Evolutionary conservation across 2,113 vertebrate genomes (phyloP).

Genomic region (Perca schrenkii): DNA sequence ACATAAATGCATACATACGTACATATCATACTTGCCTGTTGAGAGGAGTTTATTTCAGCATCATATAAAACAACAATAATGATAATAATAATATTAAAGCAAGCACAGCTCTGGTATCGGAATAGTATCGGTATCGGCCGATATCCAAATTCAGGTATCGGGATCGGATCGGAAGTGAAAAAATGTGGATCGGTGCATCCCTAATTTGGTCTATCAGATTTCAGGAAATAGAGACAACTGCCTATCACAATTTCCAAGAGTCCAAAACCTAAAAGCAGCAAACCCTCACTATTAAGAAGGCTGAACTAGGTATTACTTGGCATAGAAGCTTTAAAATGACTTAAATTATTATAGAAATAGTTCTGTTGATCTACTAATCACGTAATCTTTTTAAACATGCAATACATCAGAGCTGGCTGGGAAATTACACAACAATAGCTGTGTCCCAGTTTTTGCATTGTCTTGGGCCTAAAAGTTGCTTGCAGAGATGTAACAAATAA

Average conservation of each 20-base stretch:
- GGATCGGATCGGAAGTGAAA: too few relatives aligned
- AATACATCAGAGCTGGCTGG: constrained; percentile 2
- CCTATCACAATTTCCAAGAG: background rate
- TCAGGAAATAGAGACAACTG: background rate
- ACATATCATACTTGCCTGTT: too few relatives aligned
- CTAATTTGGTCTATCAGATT: background rate
- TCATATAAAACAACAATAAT: too few relatives aligned
- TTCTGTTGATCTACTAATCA: background rate
- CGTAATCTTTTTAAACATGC: constrained; percentile 7
- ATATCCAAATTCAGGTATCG: too few relatives aligned
- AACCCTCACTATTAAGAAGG: background rate
- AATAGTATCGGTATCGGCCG: too few relatives aligned
- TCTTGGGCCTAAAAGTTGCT: constrained; percentile 10
- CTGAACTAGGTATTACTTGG: background rate
- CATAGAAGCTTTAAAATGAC: background rate
- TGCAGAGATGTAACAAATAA: constrained; percentile 1
- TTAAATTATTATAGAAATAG: background rate
- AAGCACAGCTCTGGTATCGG: too few relatives aligned
- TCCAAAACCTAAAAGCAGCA: background rate
- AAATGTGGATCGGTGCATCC: too few relatives aligned
- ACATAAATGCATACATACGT: too few relatives aligned
- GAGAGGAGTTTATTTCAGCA: too few relatives aligned
- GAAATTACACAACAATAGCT: constrained; percentile 32
- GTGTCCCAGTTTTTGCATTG: constrained; percentile 8
- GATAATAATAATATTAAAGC: too few relatives aligned